Percentiles rank a stretch among this genome's conserved stretches.
Conservation (phyloP, 2,797 vertebrate genomes). For the Numenius phaeopus region DNA sequence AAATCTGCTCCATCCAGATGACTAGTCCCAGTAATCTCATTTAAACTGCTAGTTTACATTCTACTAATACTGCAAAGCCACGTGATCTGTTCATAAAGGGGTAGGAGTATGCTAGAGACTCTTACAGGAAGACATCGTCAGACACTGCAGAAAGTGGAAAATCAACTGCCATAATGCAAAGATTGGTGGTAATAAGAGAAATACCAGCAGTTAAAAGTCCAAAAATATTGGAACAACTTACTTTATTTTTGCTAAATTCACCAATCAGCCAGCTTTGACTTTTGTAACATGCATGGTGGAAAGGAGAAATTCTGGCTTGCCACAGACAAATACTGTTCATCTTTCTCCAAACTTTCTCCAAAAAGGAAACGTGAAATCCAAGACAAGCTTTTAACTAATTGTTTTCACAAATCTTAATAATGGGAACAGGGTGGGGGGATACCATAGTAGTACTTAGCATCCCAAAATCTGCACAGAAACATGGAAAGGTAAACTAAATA, state of each 20-base stretch:
- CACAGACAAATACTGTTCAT: not conserved
- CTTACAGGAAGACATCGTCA: not conserved
- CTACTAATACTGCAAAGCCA: not conserved
- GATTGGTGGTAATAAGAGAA: not conserved
- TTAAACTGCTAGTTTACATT: constrained; percentile 49
- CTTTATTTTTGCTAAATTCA: constrained; percentile 36
- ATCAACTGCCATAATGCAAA: not conserved
- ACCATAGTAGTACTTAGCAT: not conserved
- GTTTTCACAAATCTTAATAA: not conserved
- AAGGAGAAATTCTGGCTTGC: constrained; percentile 19
- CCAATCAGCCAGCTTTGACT: not conserved
- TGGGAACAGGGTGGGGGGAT: not conserved
- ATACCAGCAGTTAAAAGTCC: not conserved
- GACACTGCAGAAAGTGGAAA: not conserved
- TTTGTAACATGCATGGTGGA: not conserved
- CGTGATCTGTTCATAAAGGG: not conserved
- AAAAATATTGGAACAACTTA: not conserved
- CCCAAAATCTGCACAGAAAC: not conserved
- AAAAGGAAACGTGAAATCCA: not conserved
- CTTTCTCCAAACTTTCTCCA: constrained; percentile 8
- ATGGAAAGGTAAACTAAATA: rapidly evolving
- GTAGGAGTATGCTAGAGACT: not conserved
- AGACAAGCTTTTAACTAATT: constrained; percentile 12
- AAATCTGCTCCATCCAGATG: not conserved
- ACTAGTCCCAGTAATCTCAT: constrained; percentile 32